These are phyloP conservation scores for Stenurella melanura DNA, from an alignment of 2,888 invertebrate genomes.

Conservation along the genomic window DNA sequence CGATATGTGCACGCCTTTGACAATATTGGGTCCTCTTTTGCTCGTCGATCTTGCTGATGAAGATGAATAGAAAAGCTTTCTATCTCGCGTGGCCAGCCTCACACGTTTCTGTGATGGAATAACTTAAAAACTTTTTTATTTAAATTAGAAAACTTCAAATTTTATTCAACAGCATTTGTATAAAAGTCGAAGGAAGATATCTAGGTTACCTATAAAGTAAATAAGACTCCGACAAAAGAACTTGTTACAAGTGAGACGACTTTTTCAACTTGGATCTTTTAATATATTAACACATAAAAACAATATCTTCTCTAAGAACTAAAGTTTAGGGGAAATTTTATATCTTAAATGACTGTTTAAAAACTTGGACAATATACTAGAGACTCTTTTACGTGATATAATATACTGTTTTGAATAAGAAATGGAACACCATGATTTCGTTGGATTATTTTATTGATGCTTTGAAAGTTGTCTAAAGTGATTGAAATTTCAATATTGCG, in stretches of 20 bases:
- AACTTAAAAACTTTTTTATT: slow-evolving; percentile 28
- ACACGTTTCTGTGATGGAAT: slow-evolving; percentile 23
- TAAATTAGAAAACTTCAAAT: slow-evolving; percentile 30
- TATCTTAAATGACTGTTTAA: slow-evolving; percentile 9
- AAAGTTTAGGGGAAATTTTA: slow-evolving; percentile 13
- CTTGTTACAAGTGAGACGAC: slow-evolving; percentile 34
- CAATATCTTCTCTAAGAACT: slow-evolving; percentile 10
- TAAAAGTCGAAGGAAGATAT: slow-evolving; percentile 9
- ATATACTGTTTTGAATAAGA: too few species aligned
- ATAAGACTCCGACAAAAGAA: background rate
- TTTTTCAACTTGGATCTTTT: slow-evolving; percentile 12
- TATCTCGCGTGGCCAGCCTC: slow-evolving; percentile 33
- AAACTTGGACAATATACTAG: background rate
- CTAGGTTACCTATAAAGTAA: slow-evolving; percentile 4
- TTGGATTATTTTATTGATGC: too few species aligned
- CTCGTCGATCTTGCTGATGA: slow-evolving; percentile 27
- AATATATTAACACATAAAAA: slow-evolving; percentile 33
- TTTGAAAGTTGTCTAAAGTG: too few species aligned
- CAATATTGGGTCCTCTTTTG: slow-evolving; percentile 8
- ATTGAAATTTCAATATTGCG: too few species aligned
- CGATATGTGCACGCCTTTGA: slow-evolving; percentile 25
- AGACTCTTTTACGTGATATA: background rate
- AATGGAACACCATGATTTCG: too few species aligned
- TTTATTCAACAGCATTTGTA: slow-evolving; percentile 26
- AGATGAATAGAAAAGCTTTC: slow-evolving; percentile 34